Percentiles rank a stretch among this genome's conserved stretches.
Conservation (phyloP, 2,888 invertebrate species). For the Anarsia innoxiella region DNA sequence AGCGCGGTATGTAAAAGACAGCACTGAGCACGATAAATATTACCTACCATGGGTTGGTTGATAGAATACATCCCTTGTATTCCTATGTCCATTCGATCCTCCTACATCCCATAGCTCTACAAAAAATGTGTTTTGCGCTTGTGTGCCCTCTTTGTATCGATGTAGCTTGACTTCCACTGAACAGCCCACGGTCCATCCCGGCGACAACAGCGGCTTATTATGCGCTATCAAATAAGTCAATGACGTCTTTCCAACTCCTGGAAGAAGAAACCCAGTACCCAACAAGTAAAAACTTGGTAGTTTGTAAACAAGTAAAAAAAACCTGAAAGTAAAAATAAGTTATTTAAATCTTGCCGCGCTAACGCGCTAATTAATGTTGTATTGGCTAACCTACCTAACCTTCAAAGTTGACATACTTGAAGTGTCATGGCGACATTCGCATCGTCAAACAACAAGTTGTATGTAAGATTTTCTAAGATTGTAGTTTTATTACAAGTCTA, state of each 20-base stretch:
- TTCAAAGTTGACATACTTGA: conserved; percentile 41
- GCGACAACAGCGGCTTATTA: conserved; percentile 87
- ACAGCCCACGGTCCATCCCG: conserved; percentile 97
- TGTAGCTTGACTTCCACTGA: conserved; percentile 96
- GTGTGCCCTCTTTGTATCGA: conserved; percentile 95
- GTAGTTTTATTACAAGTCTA: conserved; percentile 16
- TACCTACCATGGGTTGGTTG: conserved; percentile 89
- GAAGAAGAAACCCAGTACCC: conserved; percentile 29
- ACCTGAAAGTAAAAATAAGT: too few species aligned
- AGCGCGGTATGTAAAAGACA: neutral
- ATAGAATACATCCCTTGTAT: conserved; percentile 95
- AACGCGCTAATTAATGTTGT: too few species aligned
- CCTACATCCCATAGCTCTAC: conserved; percentile 98
- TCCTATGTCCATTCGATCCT: conserved; percentile 94
- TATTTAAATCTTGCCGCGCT: too few species aligned
- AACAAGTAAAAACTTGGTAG: conserved; percentile 1
- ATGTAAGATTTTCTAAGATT: conserved; percentile 17
- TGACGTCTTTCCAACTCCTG: conserved; percentile 98
- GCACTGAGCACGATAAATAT: neutral
- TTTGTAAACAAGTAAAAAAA: conserved; percentile 6
- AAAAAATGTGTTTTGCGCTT: conserved; percentile 92
- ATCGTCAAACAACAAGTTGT: conserved; percentile 43
- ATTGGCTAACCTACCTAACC: too few species aligned
- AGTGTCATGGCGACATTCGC: conserved; percentile 55
- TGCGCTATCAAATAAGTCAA: conserved; percentile 93